phyloP scores from a whole-genome alignment of 2,113 vertebrate species.

The Nibea coibor region DNA sequence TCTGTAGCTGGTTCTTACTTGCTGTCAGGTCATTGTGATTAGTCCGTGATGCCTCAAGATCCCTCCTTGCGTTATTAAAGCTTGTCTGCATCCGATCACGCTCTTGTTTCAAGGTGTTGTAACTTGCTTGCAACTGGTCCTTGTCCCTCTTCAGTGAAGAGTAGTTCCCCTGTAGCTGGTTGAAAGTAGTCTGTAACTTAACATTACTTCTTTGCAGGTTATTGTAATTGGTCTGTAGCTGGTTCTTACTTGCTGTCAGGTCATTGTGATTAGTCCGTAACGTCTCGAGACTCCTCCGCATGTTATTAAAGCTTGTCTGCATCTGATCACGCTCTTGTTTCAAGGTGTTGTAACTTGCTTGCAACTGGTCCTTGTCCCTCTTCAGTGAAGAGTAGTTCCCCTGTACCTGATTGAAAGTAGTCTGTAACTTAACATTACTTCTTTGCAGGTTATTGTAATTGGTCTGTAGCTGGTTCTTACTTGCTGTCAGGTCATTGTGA shows the following conservation, averaged over 20 bases:
- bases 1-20: too few species aligned
- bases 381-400: too few species aligned
- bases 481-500: neutral
- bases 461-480: constrained; percentile 18
- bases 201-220: constrained; percentile 15
- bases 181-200: neutral
- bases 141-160: too few species aligned
- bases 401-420: neutral
- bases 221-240: constrained; percentile 23
- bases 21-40: neutral
- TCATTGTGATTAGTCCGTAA: neutral
- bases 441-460: constrained; percentile 10
- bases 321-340: neutral
- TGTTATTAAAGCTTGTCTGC: too few species aligned
- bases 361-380: neutral
- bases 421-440: constrained; percentile 1
- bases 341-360: constrained; percentile 1
- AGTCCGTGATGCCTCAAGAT: neutral
- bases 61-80: neutral
- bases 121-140: neutral
- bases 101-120: constrained; percentile 6
- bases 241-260: neutral
- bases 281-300: neutral
- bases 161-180: constrained; percentile 1
- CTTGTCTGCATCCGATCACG: too few species aligned